Conservation (phyloP, 1,140 invertebrate genomes). For the Aphis gossypii region DNA sequence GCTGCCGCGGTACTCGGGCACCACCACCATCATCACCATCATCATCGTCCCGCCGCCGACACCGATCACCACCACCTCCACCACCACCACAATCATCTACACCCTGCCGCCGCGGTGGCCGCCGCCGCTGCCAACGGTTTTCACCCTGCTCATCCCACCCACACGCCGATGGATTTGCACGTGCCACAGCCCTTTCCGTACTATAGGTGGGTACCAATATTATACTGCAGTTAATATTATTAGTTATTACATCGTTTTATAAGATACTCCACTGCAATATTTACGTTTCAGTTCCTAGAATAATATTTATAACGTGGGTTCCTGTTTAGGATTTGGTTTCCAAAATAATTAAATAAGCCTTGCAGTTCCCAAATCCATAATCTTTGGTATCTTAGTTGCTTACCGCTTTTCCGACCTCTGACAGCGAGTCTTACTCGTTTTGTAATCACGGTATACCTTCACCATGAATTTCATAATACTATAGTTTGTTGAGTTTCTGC, state of each 20-base stretch:
- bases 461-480: too few species aligned
- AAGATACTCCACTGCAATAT: background rate
- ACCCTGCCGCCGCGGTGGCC: conserved; percentile 59
- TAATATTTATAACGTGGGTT: background rate
- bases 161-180: conserved; percentile 86
- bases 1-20: conserved; percentile 64
- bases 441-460: background rate
- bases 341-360: background rate
- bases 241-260: background rate
- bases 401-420: background rate
- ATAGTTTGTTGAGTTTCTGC: too few species aligned
- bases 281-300: background rate
- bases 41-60: background rate
- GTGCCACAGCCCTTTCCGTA: conserved; percentile 86
- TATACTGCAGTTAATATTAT: background rate
- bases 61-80: conserved; percentile 65
- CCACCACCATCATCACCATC: conserved; percentile 43
- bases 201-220: conserved; percentile 77
- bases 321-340: background rate
- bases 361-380: background rate
- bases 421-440: background rate
- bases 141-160: conserved; percentile 67
- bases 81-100: background rate
- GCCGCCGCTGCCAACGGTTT: conserved; percentile 37
- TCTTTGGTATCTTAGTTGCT: background rate